Conservation (phyloP, 2,888 invertebrate species). For the Microctonus hyperodae region DNA sequence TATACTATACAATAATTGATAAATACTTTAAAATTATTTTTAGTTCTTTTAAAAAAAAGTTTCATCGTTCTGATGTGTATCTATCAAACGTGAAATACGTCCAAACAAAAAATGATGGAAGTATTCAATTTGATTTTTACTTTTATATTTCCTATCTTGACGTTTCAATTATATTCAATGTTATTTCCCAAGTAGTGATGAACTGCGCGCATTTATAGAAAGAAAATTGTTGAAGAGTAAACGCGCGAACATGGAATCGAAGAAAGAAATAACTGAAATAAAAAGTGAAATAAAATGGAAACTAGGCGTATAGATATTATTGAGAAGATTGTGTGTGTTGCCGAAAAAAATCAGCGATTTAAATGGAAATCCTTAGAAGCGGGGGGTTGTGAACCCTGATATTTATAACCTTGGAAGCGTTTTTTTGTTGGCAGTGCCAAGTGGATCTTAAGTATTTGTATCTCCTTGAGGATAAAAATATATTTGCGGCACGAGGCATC, state of each 20-base stretch:
- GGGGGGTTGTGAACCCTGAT: constrained; percentile 14
- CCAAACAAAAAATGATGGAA: background rate
- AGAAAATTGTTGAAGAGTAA: background rate
- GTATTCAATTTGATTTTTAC: background rate
- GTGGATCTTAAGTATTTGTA: constrained; percentile 28
- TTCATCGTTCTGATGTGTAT: background rate
- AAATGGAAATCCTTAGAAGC: constrained; percentile 24
- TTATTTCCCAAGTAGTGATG: background rate
- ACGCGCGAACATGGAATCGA: constrained; percentile 4
- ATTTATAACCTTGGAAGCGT: constrained; percentile 20
- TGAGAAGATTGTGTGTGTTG: constrained; percentile 22
- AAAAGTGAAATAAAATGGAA: background rate
- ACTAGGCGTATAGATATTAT: background rate
- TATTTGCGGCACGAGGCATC: constrained; percentile 19
- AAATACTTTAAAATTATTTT: background rate
- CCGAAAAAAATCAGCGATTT: constrained; percentile 23
- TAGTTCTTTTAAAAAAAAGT: background rate
- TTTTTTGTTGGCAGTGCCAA: constrained; percentile 6
- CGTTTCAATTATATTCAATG: background rate
- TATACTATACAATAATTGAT: background rate
- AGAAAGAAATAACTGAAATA: background rate
- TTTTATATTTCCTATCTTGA: background rate
- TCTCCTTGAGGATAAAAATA: constrained; percentile 19
- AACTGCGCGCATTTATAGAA: background rate
- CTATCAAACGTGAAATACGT: background rate